phyloP scores from a whole-genome alignment of 2,888 invertebrate genomes.

The Eucera pruinosa region DNA sequence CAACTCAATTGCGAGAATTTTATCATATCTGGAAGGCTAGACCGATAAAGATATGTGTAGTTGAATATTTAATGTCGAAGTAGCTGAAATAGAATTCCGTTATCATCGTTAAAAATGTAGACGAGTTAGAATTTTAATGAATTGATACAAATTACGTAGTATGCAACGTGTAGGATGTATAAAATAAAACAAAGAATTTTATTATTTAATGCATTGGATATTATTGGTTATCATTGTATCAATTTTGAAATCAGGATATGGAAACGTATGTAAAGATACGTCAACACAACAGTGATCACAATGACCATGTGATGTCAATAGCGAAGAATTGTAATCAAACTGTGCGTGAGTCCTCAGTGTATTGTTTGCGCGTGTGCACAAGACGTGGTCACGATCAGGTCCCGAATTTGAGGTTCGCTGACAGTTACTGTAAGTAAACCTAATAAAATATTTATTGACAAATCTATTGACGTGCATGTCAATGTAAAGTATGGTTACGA shows the following conservation, averaged over 20 bases:
- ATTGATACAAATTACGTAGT: no score
- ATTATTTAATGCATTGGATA: neutral
- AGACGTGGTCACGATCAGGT: neutral
- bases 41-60: neutral
- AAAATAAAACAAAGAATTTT: no score
- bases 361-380: neutral
- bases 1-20: neutral
- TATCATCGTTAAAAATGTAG: no score
- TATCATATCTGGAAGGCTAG: neutral
- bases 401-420: slow-evolving; percentile 12
- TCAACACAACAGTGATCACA: slow-evolving; percentile 2
- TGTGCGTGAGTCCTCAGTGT: neutral
- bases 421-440: neutral
- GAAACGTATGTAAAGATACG: slow-evolving; percentile 14
- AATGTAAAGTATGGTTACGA: neutral
- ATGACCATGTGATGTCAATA: slow-evolving; percentile 24
- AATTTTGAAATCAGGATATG: neutral
- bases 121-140: no score
- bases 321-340: slow-evolving; percentile 18
- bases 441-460: neutral
- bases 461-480: neutral
- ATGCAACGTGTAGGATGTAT: neutral
- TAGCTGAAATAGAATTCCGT: neutral
- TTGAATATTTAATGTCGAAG: neutral
- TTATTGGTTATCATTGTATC: neutral